Percentiles rank a stretch among this genome's conserved stretches.
Evolutionary conservation across 2,888 invertebrate species (phyloP).

Genomic region (Cryptocheilus praepositus): DNA sequence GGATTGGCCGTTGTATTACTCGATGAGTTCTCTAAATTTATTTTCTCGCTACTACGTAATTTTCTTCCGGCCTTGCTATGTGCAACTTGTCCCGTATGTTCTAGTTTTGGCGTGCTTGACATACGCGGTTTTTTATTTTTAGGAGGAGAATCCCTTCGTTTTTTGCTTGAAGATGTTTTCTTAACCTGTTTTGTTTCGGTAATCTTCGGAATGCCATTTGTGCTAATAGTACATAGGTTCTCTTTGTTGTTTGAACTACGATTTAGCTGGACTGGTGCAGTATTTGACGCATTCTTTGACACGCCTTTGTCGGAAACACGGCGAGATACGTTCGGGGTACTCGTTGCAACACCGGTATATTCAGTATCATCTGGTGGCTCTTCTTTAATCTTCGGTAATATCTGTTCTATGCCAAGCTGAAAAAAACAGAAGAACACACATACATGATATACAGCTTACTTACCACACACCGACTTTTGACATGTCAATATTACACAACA

Average conservation of each 20-base stretch:
- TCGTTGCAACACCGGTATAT: neutral
- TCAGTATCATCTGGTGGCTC: conserved; percentile 33
- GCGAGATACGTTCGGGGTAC: too few relatives aligned
- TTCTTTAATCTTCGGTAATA: conserved; percentile 29
- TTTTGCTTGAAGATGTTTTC: too few relatives aligned
- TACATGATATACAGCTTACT: neutral
- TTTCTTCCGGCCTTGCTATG: conserved; percentile 7
- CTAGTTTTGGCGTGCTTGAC: neutral
- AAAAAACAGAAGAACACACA: conserved; percentile 26
- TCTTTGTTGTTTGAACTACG: conserved; percentile 9
- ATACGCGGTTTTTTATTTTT: conserved; percentile 2
- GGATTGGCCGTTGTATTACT: too few relatives aligned
- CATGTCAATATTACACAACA: neutral
- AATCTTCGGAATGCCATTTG: neutral
- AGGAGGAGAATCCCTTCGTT: neutral
- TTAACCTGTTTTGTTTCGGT: neutral
- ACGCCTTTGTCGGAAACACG: neutral
- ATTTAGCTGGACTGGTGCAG: neutral
- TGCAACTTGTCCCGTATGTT: conserved; percentile 12
- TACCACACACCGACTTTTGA: neutral
- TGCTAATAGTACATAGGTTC: neutral
- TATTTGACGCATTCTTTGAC: neutral
- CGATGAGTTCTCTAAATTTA: neutral
- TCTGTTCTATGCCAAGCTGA: conserved; percentile 23
- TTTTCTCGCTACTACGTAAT: neutral